These are phyloP conservation scores for Strix occidentalis DNA, from an alignment of 2,797 vertebrate species.

Conservation along the genomic window DNA sequence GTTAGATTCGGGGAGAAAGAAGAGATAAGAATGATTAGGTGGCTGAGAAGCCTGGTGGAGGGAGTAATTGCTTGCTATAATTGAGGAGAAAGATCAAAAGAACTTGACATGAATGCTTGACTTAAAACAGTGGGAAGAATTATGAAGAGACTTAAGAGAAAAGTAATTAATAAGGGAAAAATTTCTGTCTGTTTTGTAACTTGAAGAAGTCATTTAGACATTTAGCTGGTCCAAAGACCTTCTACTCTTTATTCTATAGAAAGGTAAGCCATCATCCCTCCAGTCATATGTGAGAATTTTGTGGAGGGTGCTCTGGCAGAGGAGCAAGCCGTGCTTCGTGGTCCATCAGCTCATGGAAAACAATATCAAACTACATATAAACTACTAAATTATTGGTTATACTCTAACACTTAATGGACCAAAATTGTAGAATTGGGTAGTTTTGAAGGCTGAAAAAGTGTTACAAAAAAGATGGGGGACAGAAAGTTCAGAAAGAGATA, in stretches of 20 bases:
- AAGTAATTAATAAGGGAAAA: not conserved
- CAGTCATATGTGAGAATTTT: not conserved
- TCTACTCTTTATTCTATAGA: not conserved
- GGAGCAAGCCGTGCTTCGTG: not conserved
- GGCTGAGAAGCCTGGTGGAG: not conserved
- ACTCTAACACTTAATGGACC: not conserved
- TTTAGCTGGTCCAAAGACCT: not conserved
- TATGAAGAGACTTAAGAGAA: not conserved
- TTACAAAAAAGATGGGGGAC: not conserved
- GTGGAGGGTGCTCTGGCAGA: not conserved
- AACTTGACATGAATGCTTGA: constrained; percentile 41
- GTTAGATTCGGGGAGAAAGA: not conserved
- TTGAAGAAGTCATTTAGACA: not conserved
- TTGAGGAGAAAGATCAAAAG: constrained; percentile 14
- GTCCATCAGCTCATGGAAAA: not conserved
- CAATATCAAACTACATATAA: not conserved
- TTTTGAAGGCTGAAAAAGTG: not conserved
- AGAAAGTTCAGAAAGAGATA: not conserved
- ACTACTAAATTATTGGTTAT: not conserved
- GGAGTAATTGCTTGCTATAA: not conserved
- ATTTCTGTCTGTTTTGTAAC: not conserved
- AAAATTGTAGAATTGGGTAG: not conserved
- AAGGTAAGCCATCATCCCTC: not conserved
- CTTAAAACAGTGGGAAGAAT: not conserved
- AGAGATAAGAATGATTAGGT: not conserved